Evolutionary conservation across 2,113 vertebrate species (phyloP), one percentile per base, ranked within the genome.

Genomic region (Melanotaenia duboulayi): DNA sequence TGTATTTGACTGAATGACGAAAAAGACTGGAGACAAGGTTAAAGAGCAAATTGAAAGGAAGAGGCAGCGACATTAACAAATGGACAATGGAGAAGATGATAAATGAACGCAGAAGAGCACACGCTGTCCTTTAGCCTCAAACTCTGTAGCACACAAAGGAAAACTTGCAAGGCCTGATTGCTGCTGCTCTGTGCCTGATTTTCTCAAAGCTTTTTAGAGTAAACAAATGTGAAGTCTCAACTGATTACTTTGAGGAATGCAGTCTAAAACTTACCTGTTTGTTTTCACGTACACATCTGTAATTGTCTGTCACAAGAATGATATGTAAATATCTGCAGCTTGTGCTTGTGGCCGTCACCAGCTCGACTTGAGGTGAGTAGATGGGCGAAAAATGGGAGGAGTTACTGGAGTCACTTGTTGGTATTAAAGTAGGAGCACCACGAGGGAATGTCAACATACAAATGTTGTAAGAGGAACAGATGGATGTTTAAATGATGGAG

Each of bases 391-490:
- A 11, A 61, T 10, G 5, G 9, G 13, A 58, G 42, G 60, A 22
- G 19, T 44, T 42, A 56, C 17, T 57, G 22, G 17, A 68, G 46
- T 46, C 14, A 7, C 46, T 46, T 37, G 28, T 79, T n/a, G n/a
- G 64, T 61, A 63, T 59, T 28, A 65, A 62, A 48, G 22, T 14
- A 46, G 57, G 7, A 25, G 11, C n/a, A 51, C 13, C 20, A 28
- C 44, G 5, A 54, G 37, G 37, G 49, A 74, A 64, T 64, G 46
- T 25, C 17, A 64, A 39, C 52, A 23, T 78, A 66, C 65, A 12
- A 78, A 42, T 19, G 1, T 37, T 52, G 28, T 49, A 22, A 73
- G 17, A 24, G 28, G 4, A 82, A 71, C 79, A 82, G 66, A 82
- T 67, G 54, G 65, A 58, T 17, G 62, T 17, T 24, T 63, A 77